Conservation (phyloP, 2,113 vertebrate genomes). For the Grallaria varia region DNA sequence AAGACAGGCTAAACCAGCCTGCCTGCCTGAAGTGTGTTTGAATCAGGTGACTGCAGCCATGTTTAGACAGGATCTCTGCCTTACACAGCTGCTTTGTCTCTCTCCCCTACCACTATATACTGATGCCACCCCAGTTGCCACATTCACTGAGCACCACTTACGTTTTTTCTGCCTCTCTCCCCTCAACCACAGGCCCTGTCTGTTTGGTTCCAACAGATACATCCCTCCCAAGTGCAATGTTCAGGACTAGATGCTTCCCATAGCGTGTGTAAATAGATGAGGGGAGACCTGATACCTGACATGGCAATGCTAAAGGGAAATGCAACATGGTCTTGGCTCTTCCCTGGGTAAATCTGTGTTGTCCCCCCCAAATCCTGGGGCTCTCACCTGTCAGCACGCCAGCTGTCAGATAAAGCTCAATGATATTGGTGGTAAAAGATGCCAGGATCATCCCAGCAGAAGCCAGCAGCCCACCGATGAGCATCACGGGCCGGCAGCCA, state of each 20-base stretch:
- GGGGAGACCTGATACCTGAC: not conserved
- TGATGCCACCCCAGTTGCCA: not conserved
- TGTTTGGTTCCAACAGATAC: not conserved
- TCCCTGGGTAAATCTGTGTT: not conserved
- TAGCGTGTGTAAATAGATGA: not conserved
- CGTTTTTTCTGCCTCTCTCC: not conserved
- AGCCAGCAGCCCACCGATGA: conserved; percentile 74
- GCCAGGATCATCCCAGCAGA: conserved; percentile 78
- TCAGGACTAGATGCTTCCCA: not conserved
- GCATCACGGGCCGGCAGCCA: conserved; percentile 79
- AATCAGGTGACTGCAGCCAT: not conserved
- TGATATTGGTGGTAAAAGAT: conserved; percentile 75
- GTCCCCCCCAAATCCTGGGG: not conserved
- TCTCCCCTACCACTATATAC: not conserved
- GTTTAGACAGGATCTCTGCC: not conserved
- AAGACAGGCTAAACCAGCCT: not conserved
- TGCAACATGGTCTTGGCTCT: not conserved
- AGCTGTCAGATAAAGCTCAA: conserved; percentile 78
- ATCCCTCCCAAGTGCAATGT: not conserved
- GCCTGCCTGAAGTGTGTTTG: not conserved
- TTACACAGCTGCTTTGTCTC: not conserved
- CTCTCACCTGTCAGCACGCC: conserved; percentile 77
- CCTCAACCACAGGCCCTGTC: not conserved
- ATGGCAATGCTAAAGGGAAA: not conserved
- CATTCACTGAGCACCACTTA: not conserved